phyloP scores from a whole-genome alignment of 2,113 vertebrate genomes.

The Podarcis muralis region DNA sequence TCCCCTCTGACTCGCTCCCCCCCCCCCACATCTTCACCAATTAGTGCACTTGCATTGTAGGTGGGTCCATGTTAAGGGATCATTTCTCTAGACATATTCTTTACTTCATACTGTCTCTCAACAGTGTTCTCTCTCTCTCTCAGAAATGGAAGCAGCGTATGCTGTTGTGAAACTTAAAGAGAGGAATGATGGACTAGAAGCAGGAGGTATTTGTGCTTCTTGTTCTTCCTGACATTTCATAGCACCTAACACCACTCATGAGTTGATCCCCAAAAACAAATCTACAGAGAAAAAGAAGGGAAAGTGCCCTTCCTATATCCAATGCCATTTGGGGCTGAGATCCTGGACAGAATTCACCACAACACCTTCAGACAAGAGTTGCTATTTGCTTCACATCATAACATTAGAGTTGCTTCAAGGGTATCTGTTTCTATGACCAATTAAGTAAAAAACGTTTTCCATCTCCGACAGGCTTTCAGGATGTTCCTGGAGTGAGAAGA shows the following conservation, averaged over 20 bases:
- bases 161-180: background rate
- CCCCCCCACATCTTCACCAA: background rate
- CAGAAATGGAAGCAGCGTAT: background rate
- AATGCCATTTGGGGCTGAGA: fast-evolving
- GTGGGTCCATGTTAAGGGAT: background rate
- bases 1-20: background rate
- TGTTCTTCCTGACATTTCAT: background rate
- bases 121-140: background rate
- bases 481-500: slow-evolving; percentile 2
- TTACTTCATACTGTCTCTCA: background rate
- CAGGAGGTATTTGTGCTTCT: background rate
- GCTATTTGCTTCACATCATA: background rate
- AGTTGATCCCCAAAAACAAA: background rate
- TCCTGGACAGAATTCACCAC: background rate
- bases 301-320: background rate
- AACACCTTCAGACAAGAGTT: background rate
- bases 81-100: background rate
- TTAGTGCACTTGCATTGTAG: background rate
- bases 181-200: background rate
- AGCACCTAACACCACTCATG: background rate
- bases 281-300: background rate
- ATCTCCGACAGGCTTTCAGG: slow-evolving; percentile 1
- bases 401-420: slow-evolving; percentile 32
- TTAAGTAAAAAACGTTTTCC: slow-evolving; percentile 33
- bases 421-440: background rate